These are phyloP conservation scores for Heliconius erato DNA, from an alignment of 2,888 invertebrate species.

Conservation along the genomic window DNA sequence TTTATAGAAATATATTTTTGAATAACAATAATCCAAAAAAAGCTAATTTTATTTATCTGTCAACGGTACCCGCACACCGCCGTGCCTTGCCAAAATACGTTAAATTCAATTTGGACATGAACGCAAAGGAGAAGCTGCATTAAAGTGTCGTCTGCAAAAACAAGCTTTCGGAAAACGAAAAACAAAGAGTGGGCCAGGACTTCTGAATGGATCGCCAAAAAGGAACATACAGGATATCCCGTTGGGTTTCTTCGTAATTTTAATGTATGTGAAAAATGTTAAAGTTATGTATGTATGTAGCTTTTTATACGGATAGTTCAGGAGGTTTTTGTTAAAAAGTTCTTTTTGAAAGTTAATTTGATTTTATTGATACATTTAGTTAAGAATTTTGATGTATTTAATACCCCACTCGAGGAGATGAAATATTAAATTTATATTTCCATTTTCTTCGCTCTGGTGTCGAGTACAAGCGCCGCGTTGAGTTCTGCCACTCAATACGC, in stretches of 20 bases:
- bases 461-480: too few species aligned
- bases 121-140: slow-evolving; percentile 63
- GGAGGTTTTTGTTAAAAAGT: neutral
- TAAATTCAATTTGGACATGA: slow-evolving; percentile 73
- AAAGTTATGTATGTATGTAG: slow-evolving; percentile 16
- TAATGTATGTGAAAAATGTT: slow-evolving; percentile 41
- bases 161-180: slow-evolving; percentile 47
- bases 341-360: neutral
- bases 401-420: too few species aligned
- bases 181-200: slow-evolving; percentile 53
- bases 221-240: slow-evolving; percentile 55
- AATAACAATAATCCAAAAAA: neutral
- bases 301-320: slow-evolving; percentile 17
- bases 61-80: slow-evolving; percentile 49
- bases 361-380: slow-evolving; percentile 11
- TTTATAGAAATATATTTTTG: neutral
- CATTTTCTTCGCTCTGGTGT: too few species aligned
- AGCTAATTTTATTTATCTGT: slow-evolving; percentile 46
- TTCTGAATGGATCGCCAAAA: slow-evolving; percentile 58
- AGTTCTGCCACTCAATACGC: too few species aligned
- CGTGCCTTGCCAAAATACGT: slow-evolving; percentile 64
- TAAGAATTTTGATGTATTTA: neutral
- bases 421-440: too few species aligned
- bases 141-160: slow-evolving; percentile 56
- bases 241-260: slow-evolving; percentile 51